Percentiles rank a stretch among this genome's conserved stretches.
phyloP scores from a whole-genome alignment of 2,888 invertebrate species.

The Ennomos fuscantarius region DNA sequence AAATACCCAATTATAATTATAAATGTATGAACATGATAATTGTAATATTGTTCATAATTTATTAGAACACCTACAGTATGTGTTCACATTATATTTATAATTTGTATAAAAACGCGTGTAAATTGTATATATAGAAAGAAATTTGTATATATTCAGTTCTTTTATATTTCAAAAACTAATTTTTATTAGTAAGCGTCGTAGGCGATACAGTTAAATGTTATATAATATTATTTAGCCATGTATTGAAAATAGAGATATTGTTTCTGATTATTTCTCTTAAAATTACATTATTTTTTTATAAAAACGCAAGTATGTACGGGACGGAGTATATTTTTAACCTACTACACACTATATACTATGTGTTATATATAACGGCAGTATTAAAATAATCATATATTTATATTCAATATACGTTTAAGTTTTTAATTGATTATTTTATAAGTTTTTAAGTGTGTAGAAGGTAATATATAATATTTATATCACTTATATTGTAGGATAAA shows the following conservation, averaged over 20 bases:
- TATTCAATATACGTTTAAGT: too few relatives aligned
- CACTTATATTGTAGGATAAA: slow-evolving; percentile 69
- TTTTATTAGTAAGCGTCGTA: neutral
- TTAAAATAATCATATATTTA: neutral
- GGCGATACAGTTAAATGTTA: neutral
- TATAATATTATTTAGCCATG: slow-evolving; percentile 5
- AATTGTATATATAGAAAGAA: slow-evolving; percentile 8
- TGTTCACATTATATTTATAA: neutral
- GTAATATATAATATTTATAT: slow-evolving; percentile 43
- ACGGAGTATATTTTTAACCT: slow-evolving; percentile 62
- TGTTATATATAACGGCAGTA: slow-evolving; percentile 14
- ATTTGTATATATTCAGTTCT: slow-evolving; percentile 28
- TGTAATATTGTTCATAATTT: too few relatives aligned
- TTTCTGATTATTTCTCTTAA: slow-evolving; percentile 26
- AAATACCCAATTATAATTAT: too few relatives aligned
- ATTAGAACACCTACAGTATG: too few relatives aligned
- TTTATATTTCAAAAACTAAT: slow-evolving; percentile 11
- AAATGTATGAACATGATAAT: too few relatives aligned
- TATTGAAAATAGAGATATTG: slow-evolving; percentile 15
- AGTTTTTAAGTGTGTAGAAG: slow-evolving; percentile 48
- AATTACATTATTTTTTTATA: slow-evolving; percentile 39
- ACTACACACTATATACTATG: slow-evolving; percentile 54
- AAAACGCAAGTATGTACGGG: slow-evolving; percentile 62
- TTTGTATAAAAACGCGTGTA: slow-evolving; percentile 11
- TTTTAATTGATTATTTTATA: slow-evolving; percentile 2